Base-by-base conservation (phyloP, 2,888 invertebrate species). In the Eristalis pertinax region DNA sequence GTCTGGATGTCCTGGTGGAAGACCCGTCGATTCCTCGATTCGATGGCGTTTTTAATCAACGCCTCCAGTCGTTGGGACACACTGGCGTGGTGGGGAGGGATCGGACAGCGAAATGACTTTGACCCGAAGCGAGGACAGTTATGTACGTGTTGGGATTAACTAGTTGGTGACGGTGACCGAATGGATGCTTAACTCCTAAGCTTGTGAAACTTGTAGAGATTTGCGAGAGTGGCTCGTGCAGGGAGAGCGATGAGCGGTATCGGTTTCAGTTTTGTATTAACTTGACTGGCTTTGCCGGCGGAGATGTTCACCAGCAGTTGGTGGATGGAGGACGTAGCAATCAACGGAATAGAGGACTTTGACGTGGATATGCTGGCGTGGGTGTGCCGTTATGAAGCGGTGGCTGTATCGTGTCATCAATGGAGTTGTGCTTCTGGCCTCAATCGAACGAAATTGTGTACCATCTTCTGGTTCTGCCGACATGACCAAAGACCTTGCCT, bases 1-100 rank as follows among this genome's bases (percentile, higher is more conserved):
- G 38, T 38, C 68, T 60, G 32, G 32, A 32, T 32, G 24, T 1
- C 29, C 22, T 13, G 50, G 50, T 13, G 50, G 50, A 50, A 19
- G 50, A 50, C 19, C 19, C 38, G 80, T 74, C 68, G 73, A 68
- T 68, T 80, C 26, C 15, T 50, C 19, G 50, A 50, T 68, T 38
- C 35, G 68, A 74, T 67, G 73, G 74, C 80, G 41, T 68, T 80
- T 74, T 80, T 63, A 79, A 80, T 74, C 74, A 80, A 63, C 19
- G 26, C 38, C 62, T 60, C 32, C 10, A 35, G 62, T 50, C 24
- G 43, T 35, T 22, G 13, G 22, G 1, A 58, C 50, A 11, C 62
- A 5, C 1, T 32, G 8, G 19, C 1, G 26, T 8, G 50, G 50
- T 0, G 60, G 26, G 13, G 11, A 8, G 38, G 13, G 13, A 13